Conservation (phyloP, 2,888 invertebrate species). For the Petrophora chlorosata region DNA sequence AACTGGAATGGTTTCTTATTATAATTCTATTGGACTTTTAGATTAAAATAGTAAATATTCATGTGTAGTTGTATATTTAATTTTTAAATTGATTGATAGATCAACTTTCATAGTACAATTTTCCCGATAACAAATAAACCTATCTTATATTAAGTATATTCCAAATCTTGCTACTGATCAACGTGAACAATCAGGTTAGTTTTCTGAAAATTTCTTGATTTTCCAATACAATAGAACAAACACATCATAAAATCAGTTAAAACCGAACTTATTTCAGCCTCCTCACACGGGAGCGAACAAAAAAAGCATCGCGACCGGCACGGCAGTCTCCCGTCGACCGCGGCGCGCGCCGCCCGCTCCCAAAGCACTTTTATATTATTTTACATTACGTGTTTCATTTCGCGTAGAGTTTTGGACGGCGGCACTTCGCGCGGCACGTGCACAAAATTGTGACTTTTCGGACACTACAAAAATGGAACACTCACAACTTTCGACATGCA, state of each 20-base stretch:
- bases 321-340: constrained; percentile 70
- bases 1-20: constrained; percentile 51
- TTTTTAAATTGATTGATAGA: too few relatives aligned
- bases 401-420: constrained; percentile 81
- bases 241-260: constrained; percentile 52
- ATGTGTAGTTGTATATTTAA: too few relatives aligned
- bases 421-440: constrained; percentile 73
- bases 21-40: constrained; percentile 8
- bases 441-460: constrained; percentile 80
- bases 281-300: constrained; percentile 69
- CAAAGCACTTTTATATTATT: constrained; percentile 72
- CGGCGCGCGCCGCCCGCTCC: constrained; percentile 79
- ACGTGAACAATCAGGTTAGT: too few relatives aligned
- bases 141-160: too few relatives aligned
- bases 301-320: constrained; percentile 55
- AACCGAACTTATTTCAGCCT: constrained; percentile 68
- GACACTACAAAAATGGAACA: constrained; percentile 66
- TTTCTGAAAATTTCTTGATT: not conserved
- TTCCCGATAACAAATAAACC: too few relatives aligned
- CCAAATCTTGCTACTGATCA: too few relatives aligned
- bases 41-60: too few relatives aligned
- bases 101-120: too few relatives aligned
- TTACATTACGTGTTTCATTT: constrained; percentile 82
- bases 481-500: constrained; percentile 53
- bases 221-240: constrained; percentile 8